Conservation (phyloP, 2,113 vertebrate genomes). For the Ammodytes dubius region DNA sequence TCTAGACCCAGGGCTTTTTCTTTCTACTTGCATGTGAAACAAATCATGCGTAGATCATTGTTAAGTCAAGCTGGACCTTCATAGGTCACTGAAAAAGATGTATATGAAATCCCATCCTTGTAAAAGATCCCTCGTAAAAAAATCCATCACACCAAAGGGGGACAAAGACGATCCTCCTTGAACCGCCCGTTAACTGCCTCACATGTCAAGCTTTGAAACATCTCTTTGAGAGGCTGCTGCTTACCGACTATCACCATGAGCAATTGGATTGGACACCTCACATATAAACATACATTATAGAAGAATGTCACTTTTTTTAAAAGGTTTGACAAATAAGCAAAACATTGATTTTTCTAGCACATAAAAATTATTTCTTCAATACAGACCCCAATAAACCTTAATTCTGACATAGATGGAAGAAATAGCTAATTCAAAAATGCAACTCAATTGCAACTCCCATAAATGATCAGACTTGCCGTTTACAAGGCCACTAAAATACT, state of each 20-base stretch:
- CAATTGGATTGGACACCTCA: background rate
- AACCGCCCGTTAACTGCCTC: constrained; percentile 21
- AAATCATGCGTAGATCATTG: constrained; percentile 63
- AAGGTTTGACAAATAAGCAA: too few species aligned
- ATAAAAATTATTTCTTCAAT: background rate
- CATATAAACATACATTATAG: background rate
- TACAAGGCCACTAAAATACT: background rate
- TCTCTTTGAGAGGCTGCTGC: constrained; percentile 13
- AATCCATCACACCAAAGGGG: constrained; percentile 34
- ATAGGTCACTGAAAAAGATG: constrained; percentile 55
- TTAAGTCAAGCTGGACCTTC: constrained; percentile 54
- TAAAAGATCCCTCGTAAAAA: constrained; percentile 30
- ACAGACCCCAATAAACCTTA: background rate
- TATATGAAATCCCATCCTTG: constrained; percentile 44
- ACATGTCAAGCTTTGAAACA: constrained; percentile 26
- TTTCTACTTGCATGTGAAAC: constrained; percentile 54
- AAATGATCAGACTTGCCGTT: background rate
- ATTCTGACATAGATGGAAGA: background rate
- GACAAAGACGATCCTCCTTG: constrained; percentile 23
- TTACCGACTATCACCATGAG: background rate
- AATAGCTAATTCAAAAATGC: background rate
- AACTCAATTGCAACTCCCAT: background rate
- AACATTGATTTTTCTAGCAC: background rate
- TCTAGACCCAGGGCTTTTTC: constrained; percentile 41
- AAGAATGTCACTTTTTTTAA: too few species aligned